Conservation (phyloP, 2,113 vertebrate genomes). For the Clarias gariepinus region DNA sequence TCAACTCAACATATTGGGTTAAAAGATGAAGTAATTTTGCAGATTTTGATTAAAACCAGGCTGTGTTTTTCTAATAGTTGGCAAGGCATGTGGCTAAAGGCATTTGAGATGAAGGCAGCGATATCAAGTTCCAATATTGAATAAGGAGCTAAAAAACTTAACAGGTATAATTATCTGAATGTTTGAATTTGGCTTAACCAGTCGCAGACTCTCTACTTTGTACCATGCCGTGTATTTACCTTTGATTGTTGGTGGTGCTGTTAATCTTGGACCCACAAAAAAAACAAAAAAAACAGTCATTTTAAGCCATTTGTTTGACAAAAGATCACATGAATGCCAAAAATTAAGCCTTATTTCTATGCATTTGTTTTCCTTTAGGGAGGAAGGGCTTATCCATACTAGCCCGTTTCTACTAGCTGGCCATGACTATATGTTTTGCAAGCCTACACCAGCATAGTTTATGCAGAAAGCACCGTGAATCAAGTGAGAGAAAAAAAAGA, state of each 20-base stretch:
- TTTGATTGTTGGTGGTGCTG: background rate
- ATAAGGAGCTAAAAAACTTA: background rate
- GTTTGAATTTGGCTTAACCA: background rate
- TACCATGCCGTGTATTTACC: background rate
- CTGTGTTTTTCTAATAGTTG: background rate
- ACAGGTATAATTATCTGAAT: background rate
- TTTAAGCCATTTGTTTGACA: background rate
- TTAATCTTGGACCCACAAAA: background rate
- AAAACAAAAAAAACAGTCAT: background rate
- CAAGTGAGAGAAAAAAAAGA: constrained; percentile 68
- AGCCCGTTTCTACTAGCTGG: background rate
- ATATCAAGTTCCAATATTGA: background rate
- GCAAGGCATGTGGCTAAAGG: background rate
- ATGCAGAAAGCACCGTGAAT: constrained; percentile 58
- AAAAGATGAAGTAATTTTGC: background rate
- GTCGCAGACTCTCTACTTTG: background rate
- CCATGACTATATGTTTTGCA: background rate
- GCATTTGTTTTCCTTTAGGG: background rate
- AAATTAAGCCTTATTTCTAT: background rate
- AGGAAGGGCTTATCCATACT: background rate
- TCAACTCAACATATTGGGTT: background rate
- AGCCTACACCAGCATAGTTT: constrained; percentile 35
- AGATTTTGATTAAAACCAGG: background rate
- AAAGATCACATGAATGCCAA: background rate
- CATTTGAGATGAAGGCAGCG: background rate